phyloP scores from a whole-genome alignment of 2,888 invertebrate genomes.

The Alloplasta piceator region DNA sequence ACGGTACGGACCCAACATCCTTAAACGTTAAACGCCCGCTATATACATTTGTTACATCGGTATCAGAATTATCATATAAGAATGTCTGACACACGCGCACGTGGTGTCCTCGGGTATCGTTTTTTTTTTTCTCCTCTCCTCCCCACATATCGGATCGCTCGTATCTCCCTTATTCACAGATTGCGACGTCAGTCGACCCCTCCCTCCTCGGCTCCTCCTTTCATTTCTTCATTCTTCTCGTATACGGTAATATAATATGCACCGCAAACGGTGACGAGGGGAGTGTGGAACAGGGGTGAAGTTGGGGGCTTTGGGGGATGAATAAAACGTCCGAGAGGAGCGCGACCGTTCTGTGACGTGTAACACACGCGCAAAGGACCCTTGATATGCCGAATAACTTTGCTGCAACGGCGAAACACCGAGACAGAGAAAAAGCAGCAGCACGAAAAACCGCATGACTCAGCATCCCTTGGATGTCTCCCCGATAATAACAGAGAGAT shows the following conservation, averaged over 20 bases:
- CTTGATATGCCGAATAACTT: slow-evolving; percentile 66
- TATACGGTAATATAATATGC: slow-evolving; percentile 59
- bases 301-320: neutral
- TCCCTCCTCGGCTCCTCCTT: slow-evolving; percentile 1
- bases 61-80: slow-evolving; percentile 45
- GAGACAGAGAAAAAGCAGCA: slow-evolving; percentile 25
- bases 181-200: slow-evolving; percentile 77
- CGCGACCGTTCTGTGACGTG: slow-evolving; percentile 64
- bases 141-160: neutral
- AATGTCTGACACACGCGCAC: slow-evolving; percentile 26
- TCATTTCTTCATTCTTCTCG: slow-evolving; percentile 23
- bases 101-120: slow-evolving; percentile 3
- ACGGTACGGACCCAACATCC: too few species aligned
- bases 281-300: neutral
- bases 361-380: slow-evolving; percentile 67
- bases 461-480: slow-evolving; percentile 74
- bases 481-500: slow-evolving; percentile 48
- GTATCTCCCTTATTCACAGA: slow-evolving; percentile 80
- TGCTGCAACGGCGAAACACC: slow-evolving; percentile 60
- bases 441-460: slow-evolving; percentile 71
- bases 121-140: slow-evolving; percentile 1
- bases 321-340: slow-evolving; percentile 54
- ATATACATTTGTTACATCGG: neutral
- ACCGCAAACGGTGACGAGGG: slow-evolving; percentile 5
- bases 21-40: too few species aligned